Conservation (phyloP, 2,113 vertebrate species). For the Perca schrenkii region DNA sequence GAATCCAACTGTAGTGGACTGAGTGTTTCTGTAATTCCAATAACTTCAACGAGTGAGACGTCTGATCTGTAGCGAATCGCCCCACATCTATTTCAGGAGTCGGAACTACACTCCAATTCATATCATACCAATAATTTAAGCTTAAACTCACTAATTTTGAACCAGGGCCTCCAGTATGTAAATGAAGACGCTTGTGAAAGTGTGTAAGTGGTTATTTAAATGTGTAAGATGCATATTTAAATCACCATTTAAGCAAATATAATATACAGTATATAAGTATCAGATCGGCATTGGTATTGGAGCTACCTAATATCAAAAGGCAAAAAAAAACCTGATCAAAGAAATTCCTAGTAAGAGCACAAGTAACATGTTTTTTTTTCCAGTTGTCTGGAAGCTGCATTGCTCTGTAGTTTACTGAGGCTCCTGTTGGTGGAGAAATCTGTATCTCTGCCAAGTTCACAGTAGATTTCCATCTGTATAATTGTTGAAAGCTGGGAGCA, state of each 20-base stretch:
- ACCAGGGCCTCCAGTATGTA: not conserved
- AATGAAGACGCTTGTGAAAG: not conserved
- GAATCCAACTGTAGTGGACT: too few relatives aligned
- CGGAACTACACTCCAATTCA: not conserved
- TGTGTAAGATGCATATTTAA: not conserved
- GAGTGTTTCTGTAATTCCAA: not conserved
- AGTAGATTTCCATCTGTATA: not conserved
- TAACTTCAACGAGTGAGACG: not conserved
- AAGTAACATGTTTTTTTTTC: not conserved
- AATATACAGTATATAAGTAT: not conserved
- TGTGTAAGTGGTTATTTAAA: not conserved
- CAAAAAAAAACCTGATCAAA: too few relatives aligned
- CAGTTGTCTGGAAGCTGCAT: not conserved
- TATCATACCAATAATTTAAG: not conserved
- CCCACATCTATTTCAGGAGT: not conserved
- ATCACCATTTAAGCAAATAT: not conserved
- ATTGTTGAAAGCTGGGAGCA: not conserved
- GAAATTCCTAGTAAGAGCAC: not conserved
- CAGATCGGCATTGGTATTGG: not conserved
- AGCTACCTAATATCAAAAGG: too few relatives aligned
- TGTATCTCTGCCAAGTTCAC: not conserved
- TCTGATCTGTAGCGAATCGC: not conserved
- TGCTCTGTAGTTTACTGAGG: not conserved
- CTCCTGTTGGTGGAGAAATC: not conserved
- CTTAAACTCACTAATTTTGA: not conserved